Conservation (phyloP, 2,888 invertebrate species). For the Cactoblastis cactorum region DNA sequence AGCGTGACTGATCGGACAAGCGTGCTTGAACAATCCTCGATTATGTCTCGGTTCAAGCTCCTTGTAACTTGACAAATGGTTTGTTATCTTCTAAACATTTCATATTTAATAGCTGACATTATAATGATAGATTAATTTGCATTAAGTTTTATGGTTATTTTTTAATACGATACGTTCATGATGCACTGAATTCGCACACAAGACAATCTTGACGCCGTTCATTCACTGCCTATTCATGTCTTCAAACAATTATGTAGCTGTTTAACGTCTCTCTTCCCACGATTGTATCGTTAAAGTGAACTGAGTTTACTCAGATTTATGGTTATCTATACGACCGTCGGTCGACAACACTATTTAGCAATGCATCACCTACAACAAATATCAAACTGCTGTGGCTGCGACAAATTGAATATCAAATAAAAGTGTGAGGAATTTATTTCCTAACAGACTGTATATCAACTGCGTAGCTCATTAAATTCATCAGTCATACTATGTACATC, state of each 20-base stretch:
- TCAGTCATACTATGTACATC: too few relatives aligned
- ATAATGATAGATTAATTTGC: constrained; percentile 12
- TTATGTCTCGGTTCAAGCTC: constrained; percentile 50
- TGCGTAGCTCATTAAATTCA: too few relatives aligned
- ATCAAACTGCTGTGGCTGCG: background rate
- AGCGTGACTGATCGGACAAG: constrained; percentile 48
- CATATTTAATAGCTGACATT: constrained; percentile 17
- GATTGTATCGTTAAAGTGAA: constrained; percentile 56
- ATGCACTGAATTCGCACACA: constrained; percentile 36
- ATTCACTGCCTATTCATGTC: constrained; percentile 58
- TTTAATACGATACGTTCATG: constrained; percentile 19
- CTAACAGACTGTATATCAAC: too few relatives aligned
- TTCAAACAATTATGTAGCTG: constrained; percentile 60
- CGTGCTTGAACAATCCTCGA: constrained; percentile 35
- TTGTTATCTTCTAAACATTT: constrained; percentile 36
- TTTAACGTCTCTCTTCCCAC: constrained; percentile 67
- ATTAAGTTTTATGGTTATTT: constrained; percentile 15
- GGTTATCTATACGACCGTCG: constrained; percentile 36
- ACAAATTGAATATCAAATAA: background rate
- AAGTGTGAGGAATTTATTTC: too few relatives aligned
- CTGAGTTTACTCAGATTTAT: constrained; percentile 55
- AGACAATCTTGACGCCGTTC: constrained; percentile 42
- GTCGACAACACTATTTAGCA: constrained; percentile 14
- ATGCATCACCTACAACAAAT: constrained; percentile 6
- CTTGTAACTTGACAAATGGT: constrained; percentile 52